Conservation (phyloP, 2,888 invertebrate species). For the Liopterus haemorrhoidalis region DNA sequence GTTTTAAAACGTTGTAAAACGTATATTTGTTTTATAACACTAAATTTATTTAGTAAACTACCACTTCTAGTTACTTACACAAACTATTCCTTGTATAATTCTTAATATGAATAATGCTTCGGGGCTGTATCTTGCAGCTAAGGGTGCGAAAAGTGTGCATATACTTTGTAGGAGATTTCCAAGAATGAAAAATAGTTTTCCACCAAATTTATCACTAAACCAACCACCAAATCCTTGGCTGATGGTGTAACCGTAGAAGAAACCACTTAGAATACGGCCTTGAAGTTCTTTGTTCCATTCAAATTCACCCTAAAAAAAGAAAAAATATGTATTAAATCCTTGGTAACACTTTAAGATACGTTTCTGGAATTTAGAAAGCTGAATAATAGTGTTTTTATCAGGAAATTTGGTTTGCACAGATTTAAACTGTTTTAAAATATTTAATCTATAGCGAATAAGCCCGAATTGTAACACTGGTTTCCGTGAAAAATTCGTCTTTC, state of each 20-base stretch:
- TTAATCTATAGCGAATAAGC: too few relatives aligned
- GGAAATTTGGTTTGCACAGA: too few relatives aligned
- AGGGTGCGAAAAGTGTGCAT: constrained; percentile 47
- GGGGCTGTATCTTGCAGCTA: constrained; percentile 43
- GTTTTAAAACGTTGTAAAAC: too few relatives aligned
- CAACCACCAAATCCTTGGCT: constrained; percentile 44
- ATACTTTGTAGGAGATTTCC: constrained; percentile 41
- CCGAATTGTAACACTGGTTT: too few relatives aligned
- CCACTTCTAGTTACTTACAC: too few relatives aligned
- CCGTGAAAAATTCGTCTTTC: too few relatives aligned
- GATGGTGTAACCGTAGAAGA: constrained; percentile 50
- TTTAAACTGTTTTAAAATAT: too few relatives aligned
- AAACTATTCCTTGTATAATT: constrained; percentile 47
- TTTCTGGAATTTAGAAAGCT: too few relatives aligned
- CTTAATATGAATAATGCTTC: constrained; percentile 42
- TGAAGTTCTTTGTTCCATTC: constrained; percentile 50
- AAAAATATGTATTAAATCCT: too few relatives aligned
- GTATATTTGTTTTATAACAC: constrained; percentile 3
- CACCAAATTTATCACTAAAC: constrained; percentile 44
- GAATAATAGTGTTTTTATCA: too few relatives aligned
- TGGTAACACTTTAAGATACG: too few relatives aligned
- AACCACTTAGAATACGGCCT: constrained; percentile 49
- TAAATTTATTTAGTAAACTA: too few relatives aligned
- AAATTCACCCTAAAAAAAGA: constrained; percentile 43
- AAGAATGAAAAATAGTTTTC: constrained; percentile 42